A percentile compares a stretch with the other conserved stretches of the same genome.
These are phyloP conservation scores for Melanogrammus aeglefinus DNA, from an alignment of 2,797 vertebrate species.

Conservation along the genomic window DNA sequence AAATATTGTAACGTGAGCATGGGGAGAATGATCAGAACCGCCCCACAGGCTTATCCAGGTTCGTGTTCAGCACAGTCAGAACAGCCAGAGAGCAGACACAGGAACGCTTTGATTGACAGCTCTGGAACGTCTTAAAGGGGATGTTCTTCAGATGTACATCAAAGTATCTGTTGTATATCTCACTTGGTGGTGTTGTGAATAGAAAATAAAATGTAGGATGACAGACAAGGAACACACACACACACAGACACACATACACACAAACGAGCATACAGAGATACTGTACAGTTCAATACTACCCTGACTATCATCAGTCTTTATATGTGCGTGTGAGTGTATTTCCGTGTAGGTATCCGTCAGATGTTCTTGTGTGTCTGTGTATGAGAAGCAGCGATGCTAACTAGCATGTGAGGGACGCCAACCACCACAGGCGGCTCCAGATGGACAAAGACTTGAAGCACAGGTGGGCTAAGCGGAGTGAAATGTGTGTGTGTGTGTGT, in stretches of 20 bases:
- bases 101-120: not conserved
- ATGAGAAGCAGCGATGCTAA: slow-evolving; percentile 38
- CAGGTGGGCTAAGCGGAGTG: slow-evolving; percentile 49
- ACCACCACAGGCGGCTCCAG: slow-evolving; percentile 48
- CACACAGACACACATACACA: slow-evolving; percentile 1
- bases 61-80: too few species aligned
- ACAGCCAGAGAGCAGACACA: slow-evolving; percentile 11
- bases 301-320: slow-evolving; percentile 34
- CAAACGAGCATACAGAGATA: slow-evolving; percentile 22
- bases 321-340: not conserved
- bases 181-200: not conserved
- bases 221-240: slow-evolving; percentile 7
- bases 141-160: not conserved
- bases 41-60: too few species aligned
- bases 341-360: slow-evolving; percentile 13
- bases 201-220: not conserved
- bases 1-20: too few species aligned
- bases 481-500: not conserved
- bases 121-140: not conserved
- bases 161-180: not conserved
- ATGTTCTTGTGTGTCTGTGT: slow-evolving; percentile 24
- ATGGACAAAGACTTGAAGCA: slow-evolving; percentile 38
- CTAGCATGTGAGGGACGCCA: slow-evolving; percentile 8
- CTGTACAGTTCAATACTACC: slow-evolving; percentile 48
- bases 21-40: too few species aligned